Evolutionary conservation across 1,140 invertebrate species (phyloP), one percentile per base, ranked within the genome.

Genomic region (Paracyclopina nana): DNA sequence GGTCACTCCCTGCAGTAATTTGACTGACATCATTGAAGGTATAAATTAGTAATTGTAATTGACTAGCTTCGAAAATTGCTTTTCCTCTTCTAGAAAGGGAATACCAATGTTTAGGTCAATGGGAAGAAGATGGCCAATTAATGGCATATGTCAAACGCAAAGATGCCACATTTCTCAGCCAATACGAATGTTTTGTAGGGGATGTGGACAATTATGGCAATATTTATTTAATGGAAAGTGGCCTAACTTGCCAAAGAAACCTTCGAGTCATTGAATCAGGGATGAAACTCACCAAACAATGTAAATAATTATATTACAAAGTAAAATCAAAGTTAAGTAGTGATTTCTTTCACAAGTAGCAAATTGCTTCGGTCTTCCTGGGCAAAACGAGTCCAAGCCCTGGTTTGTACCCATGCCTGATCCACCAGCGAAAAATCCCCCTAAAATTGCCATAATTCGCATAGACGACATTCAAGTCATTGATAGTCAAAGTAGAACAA

Each of bases 61-160:
- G 14, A 43, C 26, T 3, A 2, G 11, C n/a, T 38, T 2, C 26
- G 25, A 16, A 5, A 4, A 14, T 24, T 50, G 25, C 41, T 3
- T 41, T 57, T 46, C 12, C 51, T 26, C 9, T 14, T 14, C 16
- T 16, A 22, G 41, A 43, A 8, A 9, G 41, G 16, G 72, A 77
- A 53, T 80, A 80, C 58, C 61, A 71, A 53, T 80, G 77, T 57
- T 63, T 80, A 11, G 77, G 77, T 27, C 75, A 78, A 57, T 80
- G 77, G 77, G 66, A 71, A 54, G 77, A 80, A 60, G 67, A 70
- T 25, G 71, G 71, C 11, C 62, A 77, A 0, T 70, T 75, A 54
- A 79, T 78, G 55, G 77, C 77, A 0, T 79, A 76, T 58, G 78
- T 77, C 0, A 72, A 76, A 64, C 65, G 77, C 54, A 68, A 70